Evolutionary conservation across 2,888 invertebrate species (phyloP).

Genomic region (Eristalis tenax): DNA sequence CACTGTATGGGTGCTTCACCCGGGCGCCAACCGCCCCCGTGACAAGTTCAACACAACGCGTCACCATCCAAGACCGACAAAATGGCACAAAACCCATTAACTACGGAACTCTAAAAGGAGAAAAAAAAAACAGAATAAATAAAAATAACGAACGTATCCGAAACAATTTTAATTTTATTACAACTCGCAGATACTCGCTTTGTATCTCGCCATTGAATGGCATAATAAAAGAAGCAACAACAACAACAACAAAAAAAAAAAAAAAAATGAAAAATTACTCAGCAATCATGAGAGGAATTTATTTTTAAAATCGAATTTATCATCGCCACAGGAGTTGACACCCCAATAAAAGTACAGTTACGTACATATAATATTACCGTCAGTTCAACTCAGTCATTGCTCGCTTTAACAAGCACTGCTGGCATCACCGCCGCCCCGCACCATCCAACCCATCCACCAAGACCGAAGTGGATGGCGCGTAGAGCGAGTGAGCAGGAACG

Average conservation of each 20-base stretch:
- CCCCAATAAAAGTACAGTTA: slow-evolving; percentile 61
- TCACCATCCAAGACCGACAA: background rate
- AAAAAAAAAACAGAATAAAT: background rate
- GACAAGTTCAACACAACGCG: background rate
- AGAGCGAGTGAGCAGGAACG: slow-evolving; percentile 8
- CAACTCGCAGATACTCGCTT: slow-evolving; percentile 16
- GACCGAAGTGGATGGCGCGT: background rate
- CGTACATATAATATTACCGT: slow-evolving; percentile 47
- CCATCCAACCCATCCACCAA: background rate
- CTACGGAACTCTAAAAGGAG: background rate
- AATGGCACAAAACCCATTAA: background rate
- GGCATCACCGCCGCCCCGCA: background rate
- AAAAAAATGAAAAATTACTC: slow-evolving; percentile 69
- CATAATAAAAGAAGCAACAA: slow-evolving; percentile 4
- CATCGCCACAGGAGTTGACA: slow-evolving; percentile 67
- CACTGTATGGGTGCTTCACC: background rate
- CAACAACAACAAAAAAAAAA: background rate
- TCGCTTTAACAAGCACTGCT: background rate
- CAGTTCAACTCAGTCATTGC: background rate
- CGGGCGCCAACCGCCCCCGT: no score
- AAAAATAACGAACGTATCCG: background rate
- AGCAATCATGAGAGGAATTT: slow-evolving; percentile 64
- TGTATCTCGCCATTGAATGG: background rate
- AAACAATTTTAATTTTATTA: slow-evolving; percentile 11
- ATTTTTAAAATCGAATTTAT: slow-evolving; percentile 70